Conservation (phyloP, 2,113 vertebrate species). For the Aegithalos caudatus region DNA sequence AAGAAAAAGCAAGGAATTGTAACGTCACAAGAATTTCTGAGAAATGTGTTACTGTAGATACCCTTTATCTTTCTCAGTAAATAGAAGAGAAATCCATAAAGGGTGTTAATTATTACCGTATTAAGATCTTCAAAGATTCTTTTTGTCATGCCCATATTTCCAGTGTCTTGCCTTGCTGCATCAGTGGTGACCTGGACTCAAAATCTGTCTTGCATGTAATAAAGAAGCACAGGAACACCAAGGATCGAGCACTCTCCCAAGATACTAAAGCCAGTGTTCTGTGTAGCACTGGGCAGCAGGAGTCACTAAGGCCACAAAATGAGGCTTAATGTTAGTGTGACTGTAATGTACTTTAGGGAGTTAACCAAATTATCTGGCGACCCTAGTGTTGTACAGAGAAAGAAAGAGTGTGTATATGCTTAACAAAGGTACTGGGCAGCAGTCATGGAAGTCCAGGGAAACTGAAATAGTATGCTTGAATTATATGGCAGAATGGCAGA, state of each 20-base stretch:
- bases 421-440: background rate
- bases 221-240: background rate
- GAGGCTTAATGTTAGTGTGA: background rate
- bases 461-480: background rate
- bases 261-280: background rate
- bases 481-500: background rate
- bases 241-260: background rate
- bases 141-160: background rate
- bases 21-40: background rate
- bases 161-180: background rate
- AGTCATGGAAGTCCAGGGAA: background rate
- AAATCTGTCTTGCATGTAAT: background rate
- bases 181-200: background rate
- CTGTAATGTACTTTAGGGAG: background rate
- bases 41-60: background rate
- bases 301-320: background rate
- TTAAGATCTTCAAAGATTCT: background rate
- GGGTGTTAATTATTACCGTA: background rate
- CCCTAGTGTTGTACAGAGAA: background rate
- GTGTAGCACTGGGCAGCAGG: background rate
- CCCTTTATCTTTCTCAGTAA: background rate
- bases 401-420: fast-evolving
- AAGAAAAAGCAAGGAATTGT: background rate
- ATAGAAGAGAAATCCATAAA: background rate
- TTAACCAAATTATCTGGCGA: background rate